Base-by-base conservation (phyloP, 2,797 vertebrate genomes). In the Sebastes baramenuke region DNA sequence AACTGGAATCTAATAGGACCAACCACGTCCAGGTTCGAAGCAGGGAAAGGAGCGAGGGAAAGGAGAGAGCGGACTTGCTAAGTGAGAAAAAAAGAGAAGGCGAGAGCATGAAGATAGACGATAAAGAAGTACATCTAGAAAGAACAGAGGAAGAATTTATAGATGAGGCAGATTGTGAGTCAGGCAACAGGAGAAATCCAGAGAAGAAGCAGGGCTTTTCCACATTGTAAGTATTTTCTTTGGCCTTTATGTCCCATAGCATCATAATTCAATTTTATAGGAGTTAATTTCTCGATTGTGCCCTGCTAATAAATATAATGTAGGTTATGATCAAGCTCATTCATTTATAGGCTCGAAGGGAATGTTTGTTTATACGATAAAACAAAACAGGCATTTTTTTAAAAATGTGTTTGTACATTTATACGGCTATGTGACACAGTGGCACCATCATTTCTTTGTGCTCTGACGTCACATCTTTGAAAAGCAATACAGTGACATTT, bases 101-200 rank as follows among this genome's bases (percentile, higher is more conserved):
- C 67, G 81, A 84, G 82, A 83, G 82, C 74, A 24, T 67, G 81
- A 87, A 82, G 88, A 90, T 82, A 90, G 83, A 73, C 55, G 80
- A 87, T 60, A 85, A 78, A 84, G 87, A 78, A 80, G 78, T 74
- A 22, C 84, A 90, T 64, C 77, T 73, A 78, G 87, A 82, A 71
- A 86, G 84, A 86, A 67, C 79, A 83, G 82, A 93, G 79, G 90
- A 95, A 69, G 92, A 90, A 32, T 95, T 94, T 91, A 81, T 96
- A 91, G 95, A 96, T 88, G 95, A 96, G 93, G 81, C 94, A 92
- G 94, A 94, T 75, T 89, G 92, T 93, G 95, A 96, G 84, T 93
- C 95, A 94, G 95, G 72, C 78, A 90, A 83, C 82, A 92, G 88
- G 82, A 89, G 79, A 89, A 85, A 89, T 77, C 91, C 86, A 94